Conservation (phyloP, 2,113 vertebrate genomes). For the Indri indri region DNA sequence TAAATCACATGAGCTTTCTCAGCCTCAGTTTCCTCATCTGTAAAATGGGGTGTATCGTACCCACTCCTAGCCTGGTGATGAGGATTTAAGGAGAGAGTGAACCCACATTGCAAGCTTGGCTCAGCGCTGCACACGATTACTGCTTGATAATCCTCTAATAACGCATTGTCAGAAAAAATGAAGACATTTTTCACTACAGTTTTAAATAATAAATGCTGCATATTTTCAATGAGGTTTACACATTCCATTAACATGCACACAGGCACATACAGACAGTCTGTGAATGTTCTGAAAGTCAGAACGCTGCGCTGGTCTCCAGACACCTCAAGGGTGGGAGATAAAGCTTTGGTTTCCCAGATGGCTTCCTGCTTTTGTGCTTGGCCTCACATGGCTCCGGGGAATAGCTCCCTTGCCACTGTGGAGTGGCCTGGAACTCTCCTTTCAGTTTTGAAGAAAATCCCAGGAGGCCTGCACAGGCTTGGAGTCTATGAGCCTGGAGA, state of each 20-base stretch:
- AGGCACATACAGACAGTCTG: neutral
- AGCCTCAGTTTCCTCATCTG: neutral
- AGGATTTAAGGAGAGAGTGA: neutral
- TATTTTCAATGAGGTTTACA: no score
- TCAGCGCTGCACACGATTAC: fast-evolving
- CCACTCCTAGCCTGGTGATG: fast-evolving
- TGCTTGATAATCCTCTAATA: fast-evolving
- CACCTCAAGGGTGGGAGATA: neutral
- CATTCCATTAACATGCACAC: fast-evolving
- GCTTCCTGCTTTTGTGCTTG: fast-evolving
- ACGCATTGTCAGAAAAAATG: neutral
- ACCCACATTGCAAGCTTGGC: fast-evolving
- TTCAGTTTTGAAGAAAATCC: neutral
- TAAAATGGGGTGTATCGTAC: fast-evolving
- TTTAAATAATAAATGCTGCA: neutral
- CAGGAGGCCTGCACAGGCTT: neutral
- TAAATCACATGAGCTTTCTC: neutral
- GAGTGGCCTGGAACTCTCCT: neutral
- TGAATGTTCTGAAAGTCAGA: neutral
- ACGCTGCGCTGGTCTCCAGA: neutral
- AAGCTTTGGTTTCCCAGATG: neutral
- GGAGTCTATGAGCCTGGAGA: neutral
- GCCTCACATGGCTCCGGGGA: neutral
- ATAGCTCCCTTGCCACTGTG: no score
- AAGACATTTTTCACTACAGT: neutral